Evolutionary conservation across 2,888 invertebrate species (phyloP), one percentile per base, ranked within the genome.

Genomic region (Doris montereyensis): DNA sequence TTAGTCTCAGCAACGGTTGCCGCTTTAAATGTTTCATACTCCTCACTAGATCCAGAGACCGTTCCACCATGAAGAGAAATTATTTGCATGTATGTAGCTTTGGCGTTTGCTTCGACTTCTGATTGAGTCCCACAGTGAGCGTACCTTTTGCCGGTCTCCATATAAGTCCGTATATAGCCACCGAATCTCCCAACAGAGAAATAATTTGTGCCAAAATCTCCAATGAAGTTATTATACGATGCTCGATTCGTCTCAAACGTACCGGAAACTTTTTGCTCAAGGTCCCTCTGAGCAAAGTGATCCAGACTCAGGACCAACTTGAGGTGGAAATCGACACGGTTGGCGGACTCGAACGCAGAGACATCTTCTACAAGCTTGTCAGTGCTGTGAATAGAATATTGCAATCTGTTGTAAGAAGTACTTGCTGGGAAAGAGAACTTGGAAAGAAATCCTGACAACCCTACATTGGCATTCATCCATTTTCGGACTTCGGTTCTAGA

Each of bases 371-470:
- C 73, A 72, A 68, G 81, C 5, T 65, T 52, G 13, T 81, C 81
- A 0, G 62, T 57, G 58, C 82, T 83, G 62, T 73, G 65, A 60
- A 83, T 72, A 17, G 77, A 71, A 24, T 79, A 73, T 57, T 81
- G 76, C 52, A 77, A 70, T 24, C 34, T 72, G n/a, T 26, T 65
- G 79, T 79, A 81, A n/a, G 76, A 77, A 3, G 10, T 21, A 62
- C 83, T 83, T 52, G 77, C 77, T 0, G 83, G 81, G 70, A 83
- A 83, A 21, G 76, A 65, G 52, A 82, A 82, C n/a, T 77, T 81
- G 30, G 28, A 60, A 2, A 81, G 4, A 4, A 34, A 17, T 1
- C 67, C 32, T 1, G 60, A 71, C 0, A 34, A 41, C 1, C 83
- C 81, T 4, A 77, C 79, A 24, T 77, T 34, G 0, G 28, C 0